Conservation (phyloP, 2,113 vertebrate species). For the Ammodytes marinus region DNA sequence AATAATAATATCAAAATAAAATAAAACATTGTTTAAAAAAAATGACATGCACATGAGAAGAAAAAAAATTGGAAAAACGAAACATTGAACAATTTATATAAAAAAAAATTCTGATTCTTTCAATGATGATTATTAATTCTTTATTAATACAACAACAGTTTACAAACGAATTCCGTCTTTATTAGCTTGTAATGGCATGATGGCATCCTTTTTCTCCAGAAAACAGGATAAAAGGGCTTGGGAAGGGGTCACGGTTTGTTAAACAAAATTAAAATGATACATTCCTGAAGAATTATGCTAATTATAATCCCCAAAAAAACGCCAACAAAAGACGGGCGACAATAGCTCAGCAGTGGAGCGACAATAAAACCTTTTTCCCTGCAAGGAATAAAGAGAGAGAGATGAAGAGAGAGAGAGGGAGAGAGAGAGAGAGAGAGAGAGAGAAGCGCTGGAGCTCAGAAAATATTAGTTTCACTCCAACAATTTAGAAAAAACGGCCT, state of each 20-base stretch:
- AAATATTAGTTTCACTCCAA: constrained; percentile 59
- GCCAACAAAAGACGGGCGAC: constrained; percentile 72
- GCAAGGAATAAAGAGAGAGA: constrained; percentile 37
- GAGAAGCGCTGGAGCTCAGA: constrained; percentile 27
- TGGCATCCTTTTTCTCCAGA: constrained; percentile 46
- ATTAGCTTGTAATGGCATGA: constrained; percentile 72
- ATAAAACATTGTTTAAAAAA: background rate
- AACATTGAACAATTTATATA: background rate
- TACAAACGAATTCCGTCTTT: constrained; percentile 64
- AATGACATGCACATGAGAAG: background rate
- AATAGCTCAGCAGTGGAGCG: constrained; percentile 70
- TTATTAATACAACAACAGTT: constrained; percentile 66
- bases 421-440: no score
- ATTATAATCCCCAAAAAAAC: constrained; percentile 77
- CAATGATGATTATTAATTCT: constrained; percentile 50
- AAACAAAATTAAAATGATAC: constrained; percentile 81
- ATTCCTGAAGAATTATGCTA: constrained; percentile 82
- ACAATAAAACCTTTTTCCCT: constrained; percentile 65
- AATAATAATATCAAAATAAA: background rate
- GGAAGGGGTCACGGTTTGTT: constrained; percentile 74
- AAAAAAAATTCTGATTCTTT: constrained; percentile 35
- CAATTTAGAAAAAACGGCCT: constrained; percentile 39
- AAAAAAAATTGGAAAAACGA: background rate
- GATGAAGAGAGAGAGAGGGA: no score
- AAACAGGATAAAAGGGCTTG: constrained; percentile 60